Conservation (phyloP, 1,140 invertebrate species). For the Atta cephalotes region DNA sequence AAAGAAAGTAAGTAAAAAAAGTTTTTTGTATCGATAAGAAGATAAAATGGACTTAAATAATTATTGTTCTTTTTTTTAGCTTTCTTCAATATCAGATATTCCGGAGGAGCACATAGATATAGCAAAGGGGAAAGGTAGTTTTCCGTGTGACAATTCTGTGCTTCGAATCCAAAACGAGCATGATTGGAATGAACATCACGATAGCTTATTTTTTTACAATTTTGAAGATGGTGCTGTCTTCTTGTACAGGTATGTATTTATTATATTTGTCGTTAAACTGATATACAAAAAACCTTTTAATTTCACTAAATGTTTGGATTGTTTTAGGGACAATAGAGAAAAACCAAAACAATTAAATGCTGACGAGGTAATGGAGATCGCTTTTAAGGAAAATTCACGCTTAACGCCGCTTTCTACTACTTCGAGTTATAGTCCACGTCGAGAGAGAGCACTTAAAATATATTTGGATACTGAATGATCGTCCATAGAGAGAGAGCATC, state of each 20-base stretch:
- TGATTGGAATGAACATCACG: constrained; percentile 87
- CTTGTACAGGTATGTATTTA: constrained; percentile 87
- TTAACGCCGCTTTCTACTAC: constrained; percentile 81
- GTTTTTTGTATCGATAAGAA: constrained; percentile 6
- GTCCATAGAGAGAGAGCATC: constrained; percentile 54
- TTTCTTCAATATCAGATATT: constrained; percentile 88
- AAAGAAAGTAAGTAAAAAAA: constrained; percentile 60
- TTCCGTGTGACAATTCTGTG: constrained; percentile 88
- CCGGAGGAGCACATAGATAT: constrained; percentile 89
- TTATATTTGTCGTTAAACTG: neutral
- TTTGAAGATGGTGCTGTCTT: constrained; percentile 88
- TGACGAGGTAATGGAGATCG: constrained; percentile 89
- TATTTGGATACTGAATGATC: constrained; percentile 88
- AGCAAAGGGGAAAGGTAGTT: constrained; percentile 87
- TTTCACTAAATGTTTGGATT: neutral
- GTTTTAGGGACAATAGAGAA: constrained; percentile 89
- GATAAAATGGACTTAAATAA: neutral
- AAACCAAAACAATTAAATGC: constrained; percentile 87
- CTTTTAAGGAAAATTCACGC: constrained; percentile 87
- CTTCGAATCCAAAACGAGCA: constrained; percentile 87
- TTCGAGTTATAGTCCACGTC: constrained; percentile 86
- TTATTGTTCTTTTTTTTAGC: constrained; percentile 76
- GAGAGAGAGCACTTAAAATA: constrained; percentile 92
- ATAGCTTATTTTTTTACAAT: constrained; percentile 84
- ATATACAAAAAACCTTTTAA: neutral